Conservation (phyloP, 2,113 vertebrate genomes). For the Megalops atlanticus region DNA sequence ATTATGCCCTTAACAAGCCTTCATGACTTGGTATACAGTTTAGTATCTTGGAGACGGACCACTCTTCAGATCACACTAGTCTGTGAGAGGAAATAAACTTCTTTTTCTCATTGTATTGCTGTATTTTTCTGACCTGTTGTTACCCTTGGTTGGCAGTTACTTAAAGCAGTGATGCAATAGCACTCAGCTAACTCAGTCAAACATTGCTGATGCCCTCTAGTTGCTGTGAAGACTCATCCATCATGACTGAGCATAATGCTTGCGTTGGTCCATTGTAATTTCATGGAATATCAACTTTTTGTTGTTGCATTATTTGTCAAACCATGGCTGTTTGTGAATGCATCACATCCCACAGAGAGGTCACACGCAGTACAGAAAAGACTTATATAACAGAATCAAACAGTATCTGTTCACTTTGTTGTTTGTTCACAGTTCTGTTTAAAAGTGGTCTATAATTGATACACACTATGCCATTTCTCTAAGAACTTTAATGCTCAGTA, state of each 20-base stretch:
- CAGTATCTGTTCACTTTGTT: too few species aligned
- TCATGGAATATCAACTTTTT: neutral
- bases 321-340: too few species aligned
- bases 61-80: neutral
- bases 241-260: too few species aligned
- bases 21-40: neutral
- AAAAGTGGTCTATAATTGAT: too few species aligned
- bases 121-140: neutral
- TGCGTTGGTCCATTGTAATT: neutral
- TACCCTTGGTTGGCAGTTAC: neutral
- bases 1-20: neutral
- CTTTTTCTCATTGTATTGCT: neutral
- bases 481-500: too few species aligned
- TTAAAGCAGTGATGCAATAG: neutral
- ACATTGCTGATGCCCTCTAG: neutral
- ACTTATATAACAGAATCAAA: too few species aligned
- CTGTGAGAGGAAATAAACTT: neutral
- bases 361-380: too few species aligned
- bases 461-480: too few species aligned
- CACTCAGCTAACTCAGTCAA: neutral
- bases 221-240: neutral
- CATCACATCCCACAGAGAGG: too few species aligned
- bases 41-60: neutral
- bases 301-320: too few species aligned
- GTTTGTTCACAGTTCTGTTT: too few species aligned